A percentile compares a stretch with the other conserved stretches of the same genome.
Evolutionary conservation across 2,797 vertebrate species (phyloP).

Genomic region (Ispidina picta): DNA sequence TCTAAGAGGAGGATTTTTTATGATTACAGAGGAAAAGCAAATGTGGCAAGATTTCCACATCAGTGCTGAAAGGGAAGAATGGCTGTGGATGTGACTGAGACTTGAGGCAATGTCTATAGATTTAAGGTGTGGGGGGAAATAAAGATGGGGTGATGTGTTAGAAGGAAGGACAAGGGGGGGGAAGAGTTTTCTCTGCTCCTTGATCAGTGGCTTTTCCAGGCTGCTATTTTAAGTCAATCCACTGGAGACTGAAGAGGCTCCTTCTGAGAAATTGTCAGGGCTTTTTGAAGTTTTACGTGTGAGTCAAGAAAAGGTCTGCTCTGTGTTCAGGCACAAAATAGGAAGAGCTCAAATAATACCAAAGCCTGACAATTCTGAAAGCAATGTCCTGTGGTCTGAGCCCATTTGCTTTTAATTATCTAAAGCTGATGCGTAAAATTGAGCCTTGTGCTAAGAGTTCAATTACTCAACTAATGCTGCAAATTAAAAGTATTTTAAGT

Average conservation of each 20-base stretch:
- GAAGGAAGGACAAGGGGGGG: fast-evolving
- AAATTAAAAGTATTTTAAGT: not conserved
- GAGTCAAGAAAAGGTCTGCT: not conserved
- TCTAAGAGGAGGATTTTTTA: not conserved
- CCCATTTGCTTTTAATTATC: fast-evolving
- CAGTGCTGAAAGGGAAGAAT: too few relatives aligned
- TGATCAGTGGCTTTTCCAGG: not conserved
- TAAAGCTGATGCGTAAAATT: fast-evolving
- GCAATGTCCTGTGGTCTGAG: not conserved
- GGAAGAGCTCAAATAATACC: not conserved
- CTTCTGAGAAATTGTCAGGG: not conserved
- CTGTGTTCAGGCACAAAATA: too few relatives aligned
- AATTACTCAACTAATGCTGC: not conserved
- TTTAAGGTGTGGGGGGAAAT: too few relatives aligned
- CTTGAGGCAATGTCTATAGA: too few relatives aligned
- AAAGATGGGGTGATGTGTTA: too few relatives aligned
- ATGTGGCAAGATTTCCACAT: fast-evolving
- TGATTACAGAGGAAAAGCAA: fast-evolving
- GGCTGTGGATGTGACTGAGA: fast-evolving
- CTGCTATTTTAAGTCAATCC: fast-evolving
- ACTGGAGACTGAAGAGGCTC: not conserved
- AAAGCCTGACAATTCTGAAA: not conserved
- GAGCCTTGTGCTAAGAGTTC: not conserved
- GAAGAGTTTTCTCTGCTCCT: not conserved
- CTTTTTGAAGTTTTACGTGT: not conserved